These are phyloP conservation scores for Camponotus fellah DNA, from an alignment of 2,888 invertebrate species.

Conservation along the genomic window DNA sequence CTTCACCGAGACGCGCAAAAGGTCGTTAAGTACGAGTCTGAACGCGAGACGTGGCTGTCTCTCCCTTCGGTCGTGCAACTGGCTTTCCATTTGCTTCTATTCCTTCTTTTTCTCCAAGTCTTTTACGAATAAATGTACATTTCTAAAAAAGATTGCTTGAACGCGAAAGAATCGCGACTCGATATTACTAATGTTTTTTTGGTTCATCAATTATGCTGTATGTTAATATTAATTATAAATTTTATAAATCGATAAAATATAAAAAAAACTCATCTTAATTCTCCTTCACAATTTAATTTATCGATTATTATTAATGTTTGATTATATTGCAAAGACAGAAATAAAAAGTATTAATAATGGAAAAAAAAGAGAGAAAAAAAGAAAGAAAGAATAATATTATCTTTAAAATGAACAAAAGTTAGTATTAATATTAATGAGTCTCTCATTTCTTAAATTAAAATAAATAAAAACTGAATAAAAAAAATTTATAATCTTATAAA, in stretches of 20 bases:
- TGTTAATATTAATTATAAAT: background rate
- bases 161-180: background rate
- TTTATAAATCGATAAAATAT: background rate
- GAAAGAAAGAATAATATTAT: background rate
- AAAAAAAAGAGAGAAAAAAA: background rate
- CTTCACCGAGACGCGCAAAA: conserved; percentile 66
- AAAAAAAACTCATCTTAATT: background rate
- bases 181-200: background rate
- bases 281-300: background rate
- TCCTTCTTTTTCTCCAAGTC: background rate
- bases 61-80: background rate
- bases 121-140: background rate
- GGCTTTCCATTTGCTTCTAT: background rate
- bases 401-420: background rate
- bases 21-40: conserved; percentile 11
- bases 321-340: background rate
- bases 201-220: background rate
- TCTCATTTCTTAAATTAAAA: conserved; percentile 14
- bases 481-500: background rate
- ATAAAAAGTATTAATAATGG: background rate
- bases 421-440: background rate
- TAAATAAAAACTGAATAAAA: conserved; percentile 18
- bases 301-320: conserved; percentile 1
- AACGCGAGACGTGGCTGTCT: background rate
- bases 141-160: background rate